Evolutionary conservation across 2,797 vertebrate genomes (phyloP).

Genomic region (Ataeniobius toweri): DNA sequence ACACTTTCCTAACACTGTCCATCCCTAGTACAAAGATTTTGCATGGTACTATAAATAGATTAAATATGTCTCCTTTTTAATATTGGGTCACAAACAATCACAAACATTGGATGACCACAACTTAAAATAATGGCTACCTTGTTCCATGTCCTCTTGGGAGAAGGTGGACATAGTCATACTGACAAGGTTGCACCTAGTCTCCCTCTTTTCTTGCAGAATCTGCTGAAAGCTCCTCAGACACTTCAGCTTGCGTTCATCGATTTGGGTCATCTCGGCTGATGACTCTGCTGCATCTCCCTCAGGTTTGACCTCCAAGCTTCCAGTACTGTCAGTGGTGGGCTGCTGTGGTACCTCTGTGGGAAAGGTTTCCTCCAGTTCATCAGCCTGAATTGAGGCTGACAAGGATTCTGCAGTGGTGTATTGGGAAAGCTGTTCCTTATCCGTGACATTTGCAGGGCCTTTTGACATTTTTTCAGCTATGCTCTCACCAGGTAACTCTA

Average conservation of each 20-base stretch:
- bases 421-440: slow-evolving; percentile 59
- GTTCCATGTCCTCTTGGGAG: slow-evolving; percentile 81
- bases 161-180: slow-evolving; percentile 84
- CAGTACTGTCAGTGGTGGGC: slow-evolving; percentile 6
- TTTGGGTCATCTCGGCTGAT: slow-evolving; percentile 60
- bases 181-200: slow-evolving; percentile 86
- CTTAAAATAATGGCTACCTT: slow-evolving; percentile 67
- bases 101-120: slow-evolving; percentile 3
- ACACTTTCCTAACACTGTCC: too few species aligned
- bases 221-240: slow-evolving; percentile 93
- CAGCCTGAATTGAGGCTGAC: slow-evolving; percentile 45
- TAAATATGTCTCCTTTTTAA: too few species aligned
- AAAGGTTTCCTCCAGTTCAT: slow-evolving; percentile 44
- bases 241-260: slow-evolving; percentile 87
- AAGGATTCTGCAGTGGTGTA: slow-evolving; percentile 69
- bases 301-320: slow-evolving; percentile 16
- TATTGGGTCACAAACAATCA: neutral
- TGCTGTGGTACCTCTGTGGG: slow-evolving; percentile 17
- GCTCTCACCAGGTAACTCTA: slow-evolving; percentile 19
- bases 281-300: slow-evolving; percentile 38
- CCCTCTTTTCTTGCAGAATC: slow-evolving; percentile 90
- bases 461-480: slow-evolving; percentile 14
- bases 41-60: too few species aligned
- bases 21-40: too few species aligned
- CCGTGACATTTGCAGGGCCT: slow-evolving; percentile 20